These are phyloP conservation scores for Pholis gunnellus DNA, from an alignment of 2,113 vertebrate genomes.

Conservation along the genomic window DNA sequence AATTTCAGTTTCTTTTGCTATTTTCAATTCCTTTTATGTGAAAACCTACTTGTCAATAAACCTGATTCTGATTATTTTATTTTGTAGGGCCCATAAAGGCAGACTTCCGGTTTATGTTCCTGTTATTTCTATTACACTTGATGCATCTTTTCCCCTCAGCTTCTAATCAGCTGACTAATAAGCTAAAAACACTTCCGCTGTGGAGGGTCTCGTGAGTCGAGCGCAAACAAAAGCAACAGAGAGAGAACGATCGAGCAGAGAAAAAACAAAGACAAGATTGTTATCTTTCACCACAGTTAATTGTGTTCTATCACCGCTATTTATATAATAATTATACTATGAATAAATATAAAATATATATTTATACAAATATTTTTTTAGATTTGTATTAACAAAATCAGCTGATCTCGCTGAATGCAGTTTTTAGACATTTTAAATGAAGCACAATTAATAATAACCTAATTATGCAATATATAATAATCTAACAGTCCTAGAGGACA, in stretches of 20 bases:
- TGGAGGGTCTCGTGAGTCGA: background rate
- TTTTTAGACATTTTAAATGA: too few species aligned
- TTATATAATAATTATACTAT: too few species aligned
- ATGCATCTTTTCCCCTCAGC: background rate
- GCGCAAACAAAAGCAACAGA: slow-evolving; percentile 74
- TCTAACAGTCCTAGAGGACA: background rate
- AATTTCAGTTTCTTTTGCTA: background rate
- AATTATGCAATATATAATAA: background rate
- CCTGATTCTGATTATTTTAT: slow-evolving; percentile 22
- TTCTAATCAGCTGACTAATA: slow-evolving; percentile 78
- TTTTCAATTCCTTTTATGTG: background rate
- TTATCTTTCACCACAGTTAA: too few species aligned
- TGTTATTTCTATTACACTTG: background rate
- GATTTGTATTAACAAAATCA: too few species aligned
- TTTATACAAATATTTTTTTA: too few species aligned
- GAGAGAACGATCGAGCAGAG: background rate
- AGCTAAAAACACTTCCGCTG: slow-evolving; percentile 66
- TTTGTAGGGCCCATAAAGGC: background rate
- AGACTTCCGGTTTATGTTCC: background rate
- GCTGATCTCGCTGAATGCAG: too few species aligned
- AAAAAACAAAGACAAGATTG: background rate
- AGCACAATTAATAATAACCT: too few species aligned
- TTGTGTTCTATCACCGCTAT: too few species aligned
- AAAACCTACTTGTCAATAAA: background rate
- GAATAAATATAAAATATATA: too few species aligned